Evolutionary conservation across 2,113 vertebrate species (phyloP).

Genomic region (Carassius carassius): DNA sequence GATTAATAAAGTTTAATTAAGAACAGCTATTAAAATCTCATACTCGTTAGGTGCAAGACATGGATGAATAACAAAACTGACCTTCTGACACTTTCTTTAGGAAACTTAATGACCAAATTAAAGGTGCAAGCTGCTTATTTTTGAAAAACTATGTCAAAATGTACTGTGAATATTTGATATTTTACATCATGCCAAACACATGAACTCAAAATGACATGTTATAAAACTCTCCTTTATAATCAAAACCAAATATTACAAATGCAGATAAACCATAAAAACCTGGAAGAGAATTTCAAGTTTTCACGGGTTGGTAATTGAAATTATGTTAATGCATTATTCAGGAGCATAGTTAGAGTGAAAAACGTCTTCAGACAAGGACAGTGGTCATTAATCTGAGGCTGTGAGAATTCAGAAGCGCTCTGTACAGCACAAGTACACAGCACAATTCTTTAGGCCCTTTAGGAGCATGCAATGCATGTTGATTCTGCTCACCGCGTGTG

Average conservation of each 20-base stretch:
- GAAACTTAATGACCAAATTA: neutral
- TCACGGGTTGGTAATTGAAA: constrained; percentile 48
- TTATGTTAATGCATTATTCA: constrained; percentile 58
- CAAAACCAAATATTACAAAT: constrained; percentile 44
- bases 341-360: neutral
- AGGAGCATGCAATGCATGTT: neutral
- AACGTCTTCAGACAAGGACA: constrained; percentile 36
- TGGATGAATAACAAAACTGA: neutral
- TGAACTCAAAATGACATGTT: neutral
- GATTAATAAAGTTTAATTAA: neutral
- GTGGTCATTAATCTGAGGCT: neutral
- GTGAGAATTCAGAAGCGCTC: neutral
- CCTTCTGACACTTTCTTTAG: neutral
- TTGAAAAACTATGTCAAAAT: neutral
- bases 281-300: constrained; percentile 6
- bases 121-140: neutral
- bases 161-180: neutral
- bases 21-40: neutral
- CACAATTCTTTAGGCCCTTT: neutral
- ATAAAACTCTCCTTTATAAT: neutral
- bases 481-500: constrained; percentile 74
- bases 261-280: constrained; percentile 26
- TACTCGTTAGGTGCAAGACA: neutral
- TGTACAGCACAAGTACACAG: neutral
- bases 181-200: no score